Evolutionary conservation across 2,888 invertebrate genomes (phyloP), one percentile per base, ranked within the genome.

Genomic region (Baronia brevicornis): DNA sequence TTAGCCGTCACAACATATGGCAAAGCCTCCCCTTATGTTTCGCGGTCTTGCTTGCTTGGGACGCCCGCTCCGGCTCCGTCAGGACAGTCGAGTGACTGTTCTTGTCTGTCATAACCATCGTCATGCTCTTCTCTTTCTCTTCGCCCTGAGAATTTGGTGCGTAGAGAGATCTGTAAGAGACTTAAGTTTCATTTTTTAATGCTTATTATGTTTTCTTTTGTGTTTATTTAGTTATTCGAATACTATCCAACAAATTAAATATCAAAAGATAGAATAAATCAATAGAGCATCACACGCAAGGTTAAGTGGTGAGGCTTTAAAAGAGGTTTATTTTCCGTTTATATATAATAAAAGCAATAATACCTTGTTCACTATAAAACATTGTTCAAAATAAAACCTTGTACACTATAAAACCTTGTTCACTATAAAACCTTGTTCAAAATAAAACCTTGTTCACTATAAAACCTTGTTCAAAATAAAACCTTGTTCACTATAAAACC

Each of bases 1-100:
- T 80, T 65, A 82, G 68, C 55, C 79, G 85, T 85, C 85, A 85
- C 85, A 85, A 84, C 69, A 85, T 68, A 28, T 82, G 82, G 56
- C 84, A 85, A 13, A 85, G 63, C 20, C 82, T 63, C 46, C 64
- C 78, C 47, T 66, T 73, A 48, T 74, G 79, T 43, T 74, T 84
- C 48, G 53, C 50, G 38, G 65, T 61, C 44, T 54, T 54, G 33
- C 42, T 55, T 21, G 30, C 46, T 7, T 49, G 53, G 5, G 52
- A 34, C 8, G 33, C 40, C 23, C 33, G 36, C 28, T 54, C 59
- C 22, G 44, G 47, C 33, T 56, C 60, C 21, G 46, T 34, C 33
- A 48, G 48, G 40, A 49, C 41, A 21, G 48, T 49, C 41, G 59
- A 48, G 42, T 45, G 51, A 31, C 39, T 51, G 28, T 28, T 28